phyloP scores from a whole-genome alignment of 2,888 invertebrate species.

The Eupithecia subfuscata region DNA sequence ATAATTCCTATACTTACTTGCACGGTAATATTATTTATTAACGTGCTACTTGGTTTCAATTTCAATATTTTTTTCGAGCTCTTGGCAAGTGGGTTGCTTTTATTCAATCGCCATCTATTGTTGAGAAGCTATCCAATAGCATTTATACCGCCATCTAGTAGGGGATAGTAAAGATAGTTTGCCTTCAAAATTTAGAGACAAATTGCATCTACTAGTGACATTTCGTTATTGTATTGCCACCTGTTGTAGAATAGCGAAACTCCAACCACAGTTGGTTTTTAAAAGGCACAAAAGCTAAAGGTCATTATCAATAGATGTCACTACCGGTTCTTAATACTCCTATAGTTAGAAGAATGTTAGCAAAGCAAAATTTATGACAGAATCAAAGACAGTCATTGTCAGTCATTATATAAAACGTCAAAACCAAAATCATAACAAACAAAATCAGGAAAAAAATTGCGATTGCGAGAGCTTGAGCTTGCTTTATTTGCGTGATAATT shows the following conservation, averaged over 20 bases:
- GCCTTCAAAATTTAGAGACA: background rate
- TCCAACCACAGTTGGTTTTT: background rate
- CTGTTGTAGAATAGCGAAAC: background rate
- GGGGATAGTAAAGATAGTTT: background rate
- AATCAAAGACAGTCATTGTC: slow-evolving; percentile 5
- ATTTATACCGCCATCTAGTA: background rate
- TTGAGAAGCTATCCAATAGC: background rate
- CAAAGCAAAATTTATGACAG: background rate
- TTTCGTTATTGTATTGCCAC: background rate
- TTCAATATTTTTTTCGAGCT: too few species aligned
- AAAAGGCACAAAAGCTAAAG: background rate
- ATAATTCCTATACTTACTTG: too few species aligned
- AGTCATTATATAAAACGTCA: background rate
- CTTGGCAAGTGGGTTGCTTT: background rate
- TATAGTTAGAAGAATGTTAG: background rate
- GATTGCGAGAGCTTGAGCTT: background rate
- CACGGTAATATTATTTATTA: too few species aligned
- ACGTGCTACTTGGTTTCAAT: too few species aligned
- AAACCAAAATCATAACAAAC: background rate
- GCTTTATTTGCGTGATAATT: background rate
- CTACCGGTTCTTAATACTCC: background rate
- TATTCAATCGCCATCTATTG: background rate
- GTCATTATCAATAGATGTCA: background rate
- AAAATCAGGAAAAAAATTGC: slow-evolving; percentile 1
- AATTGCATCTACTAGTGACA: background rate